A percentile compares a stretch with the other conserved stretches of the same genome.
These are phyloP conservation scores for Dinocampus coccinellae DNA, from an alignment of 2,888 invertebrate genomes.

Conservation along the genomic window DNA sequence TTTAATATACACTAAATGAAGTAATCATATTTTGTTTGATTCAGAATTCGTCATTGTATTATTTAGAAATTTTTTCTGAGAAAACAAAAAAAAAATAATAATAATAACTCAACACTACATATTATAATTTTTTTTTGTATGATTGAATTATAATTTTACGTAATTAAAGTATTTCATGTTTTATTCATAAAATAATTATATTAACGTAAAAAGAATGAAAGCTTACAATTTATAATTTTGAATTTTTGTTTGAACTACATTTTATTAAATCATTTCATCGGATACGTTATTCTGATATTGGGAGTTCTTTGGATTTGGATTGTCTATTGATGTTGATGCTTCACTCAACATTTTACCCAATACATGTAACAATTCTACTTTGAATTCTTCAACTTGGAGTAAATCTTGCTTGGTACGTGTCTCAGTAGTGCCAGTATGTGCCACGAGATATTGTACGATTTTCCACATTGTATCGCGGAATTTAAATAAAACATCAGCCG, in stretches of 20 bases:
- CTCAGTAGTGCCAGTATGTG: constrained; percentile 62
- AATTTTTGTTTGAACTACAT: neutral
- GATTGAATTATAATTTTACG: neutral
- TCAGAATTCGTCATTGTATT: neutral
- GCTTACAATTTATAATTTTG: neutral
- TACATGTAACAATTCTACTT: constrained; percentile 50
- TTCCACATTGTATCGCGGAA: constrained; percentile 71
- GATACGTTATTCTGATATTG: neutral
- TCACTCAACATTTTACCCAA: constrained; percentile 49
- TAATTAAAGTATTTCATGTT: neutral
- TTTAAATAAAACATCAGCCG: constrained; percentile 69
- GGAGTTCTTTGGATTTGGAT: neutral
- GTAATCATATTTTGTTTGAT: neutral
- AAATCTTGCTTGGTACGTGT: constrained; percentile 15
- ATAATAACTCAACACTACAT: neutral
- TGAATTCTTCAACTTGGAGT: constrained; percentile 48
- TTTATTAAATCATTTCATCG: neutral
- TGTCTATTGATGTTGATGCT: constrained; percentile 43
- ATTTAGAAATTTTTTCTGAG: too few species aligned
- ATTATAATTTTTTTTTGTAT: neutral
- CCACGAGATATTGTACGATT: constrained; percentile 71
- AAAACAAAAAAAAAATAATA: neutral
- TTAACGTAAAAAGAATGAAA: neutral
- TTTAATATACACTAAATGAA: neutral
- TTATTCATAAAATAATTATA: neutral